These are phyloP conservation scores for Scaptomyza pallida DNA, from an alignment of 1,140 invertebrate genomes.

Conservation along the genomic window DNA sequence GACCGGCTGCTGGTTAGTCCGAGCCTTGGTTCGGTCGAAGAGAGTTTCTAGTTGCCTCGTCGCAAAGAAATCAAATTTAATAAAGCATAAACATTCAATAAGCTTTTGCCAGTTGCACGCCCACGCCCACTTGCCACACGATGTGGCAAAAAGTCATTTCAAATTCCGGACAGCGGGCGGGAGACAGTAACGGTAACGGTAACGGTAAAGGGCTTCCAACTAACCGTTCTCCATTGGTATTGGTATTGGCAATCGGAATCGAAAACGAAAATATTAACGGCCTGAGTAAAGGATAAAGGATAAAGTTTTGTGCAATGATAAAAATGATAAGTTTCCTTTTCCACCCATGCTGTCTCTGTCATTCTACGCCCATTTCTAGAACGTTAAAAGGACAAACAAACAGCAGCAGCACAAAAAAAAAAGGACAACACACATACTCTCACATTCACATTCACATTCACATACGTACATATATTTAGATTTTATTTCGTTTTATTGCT, in stretches of 20 bases:
- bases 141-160: slow-evolving; percentile 65
- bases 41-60: slow-evolving; percentile 9
- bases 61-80: slow-evolving; percentile 79
- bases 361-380: slow-evolving; percentile 26
- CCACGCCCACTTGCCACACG: slow-evolving; percentile 6
- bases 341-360: slow-evolving; percentile 35
- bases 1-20: slow-evolving; percentile 45
- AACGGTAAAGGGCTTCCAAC: slow-evolving; percentile 53
- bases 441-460: slow-evolving; percentile 16
- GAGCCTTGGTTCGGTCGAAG: neutral
- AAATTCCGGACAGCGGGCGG: slow-evolving; percentile 62
- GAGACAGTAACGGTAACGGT: slow-evolving; percentile 31
- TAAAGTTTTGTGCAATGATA: slow-evolving; percentile 82
- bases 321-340: slow-evolving; percentile 79
- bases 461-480: slow-evolving; percentile 74
- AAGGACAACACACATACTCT: slow-evolving; percentile 67
- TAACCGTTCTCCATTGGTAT: slow-evolving; percentile 20
- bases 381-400: slow-evolving; percentile 5
- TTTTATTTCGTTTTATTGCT: slow-evolving; percentile 83
- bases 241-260: slow-evolving; percentile 56
- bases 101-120: slow-evolving; percentile 58
- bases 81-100: slow-evolving; percentile 83
- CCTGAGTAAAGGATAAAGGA: slow-evolving; percentile 67
- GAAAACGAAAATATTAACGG: slow-evolving; percentile 80
- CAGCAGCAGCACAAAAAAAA: slow-evolving; percentile 40